These are phyloP conservation scores for Nephila pilipes DNA, from an alignment of 1,140 invertebrate genomes.

Conservation along the genomic window DNA sequence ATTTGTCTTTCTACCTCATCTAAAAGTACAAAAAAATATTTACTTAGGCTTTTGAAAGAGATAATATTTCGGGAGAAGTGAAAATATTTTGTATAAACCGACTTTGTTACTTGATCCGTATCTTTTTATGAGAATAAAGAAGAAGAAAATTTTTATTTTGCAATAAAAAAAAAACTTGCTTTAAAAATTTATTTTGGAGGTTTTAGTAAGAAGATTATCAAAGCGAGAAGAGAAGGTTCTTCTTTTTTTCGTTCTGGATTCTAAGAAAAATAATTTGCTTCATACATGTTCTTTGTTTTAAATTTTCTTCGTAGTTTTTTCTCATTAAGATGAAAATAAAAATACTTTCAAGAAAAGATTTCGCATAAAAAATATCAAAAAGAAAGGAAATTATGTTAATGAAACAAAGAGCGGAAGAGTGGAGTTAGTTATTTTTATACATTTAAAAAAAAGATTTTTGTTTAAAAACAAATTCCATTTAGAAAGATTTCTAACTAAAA, in stretches of 20 bases:
- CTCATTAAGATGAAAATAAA: background rate
- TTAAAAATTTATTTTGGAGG: background rate
- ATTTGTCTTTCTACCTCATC: background rate
- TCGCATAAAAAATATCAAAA: background rate
- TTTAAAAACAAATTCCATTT: too few species aligned
- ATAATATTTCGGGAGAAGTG: background rate
- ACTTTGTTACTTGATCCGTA: background rate
- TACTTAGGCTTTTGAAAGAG: background rate
- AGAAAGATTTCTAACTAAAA: too few species aligned
- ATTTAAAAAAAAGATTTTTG: too few species aligned
- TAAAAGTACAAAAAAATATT: conserved; percentile 15
- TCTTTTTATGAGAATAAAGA: background rate
- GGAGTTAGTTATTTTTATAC: too few species aligned
- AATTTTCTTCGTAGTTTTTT: background rate
- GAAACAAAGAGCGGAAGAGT: too few species aligned
- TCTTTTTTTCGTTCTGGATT: background rate
- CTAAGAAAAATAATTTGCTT: background rate
- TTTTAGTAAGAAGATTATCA: conserved; percentile 15
- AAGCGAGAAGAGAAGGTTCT: background rate
- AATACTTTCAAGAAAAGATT: background rate
- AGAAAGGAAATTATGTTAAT: background rate
- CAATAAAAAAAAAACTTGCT: background rate
- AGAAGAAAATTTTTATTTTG: background rate
- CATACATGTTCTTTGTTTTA: background rate
- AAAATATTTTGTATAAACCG: background rate